phyloP scores from a whole-genome alignment of 2,888 invertebrate genomes.

The Slavum lentiscoides region DNA sequence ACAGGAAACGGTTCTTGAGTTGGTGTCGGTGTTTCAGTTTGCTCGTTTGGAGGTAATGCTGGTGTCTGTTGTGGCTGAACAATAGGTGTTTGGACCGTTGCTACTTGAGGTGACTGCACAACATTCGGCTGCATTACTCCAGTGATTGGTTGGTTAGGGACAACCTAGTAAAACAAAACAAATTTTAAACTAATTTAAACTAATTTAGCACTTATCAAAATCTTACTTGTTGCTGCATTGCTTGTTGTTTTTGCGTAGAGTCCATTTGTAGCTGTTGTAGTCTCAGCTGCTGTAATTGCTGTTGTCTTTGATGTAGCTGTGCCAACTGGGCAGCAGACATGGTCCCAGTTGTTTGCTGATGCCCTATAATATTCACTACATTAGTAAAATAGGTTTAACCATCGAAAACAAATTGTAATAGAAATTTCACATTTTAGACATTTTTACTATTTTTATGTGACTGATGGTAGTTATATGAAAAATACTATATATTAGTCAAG shows the following conservation, averaged over 20 bases:
- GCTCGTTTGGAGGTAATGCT: slow-evolving; percentile 32
- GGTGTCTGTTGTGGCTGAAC: slow-evolving; percentile 33
- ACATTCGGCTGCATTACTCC: slow-evolving; percentile 37
- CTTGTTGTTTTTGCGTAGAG: slow-evolving; percentile 61
- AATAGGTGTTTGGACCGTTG: slow-evolving; percentile 11
- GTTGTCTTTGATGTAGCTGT: slow-evolving; percentile 61
- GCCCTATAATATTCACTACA: slow-evolving; percentile 29
- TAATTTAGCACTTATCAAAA: background rate
- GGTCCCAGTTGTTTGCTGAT: slow-evolving; percentile 35
- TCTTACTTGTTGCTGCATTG: slow-evolving; percentile 62
- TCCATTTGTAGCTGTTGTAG: slow-evolving; percentile 57
- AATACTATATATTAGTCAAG: too few relatives aligned
- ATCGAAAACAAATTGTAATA: too few relatives aligned
- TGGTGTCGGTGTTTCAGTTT: slow-evolving; percentile 23
- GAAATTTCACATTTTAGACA: too few relatives aligned
- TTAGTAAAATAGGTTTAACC: too few relatives aligned
- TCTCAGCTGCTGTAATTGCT: slow-evolving; percentile 57
- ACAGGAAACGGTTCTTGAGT: slow-evolving; percentile 37
- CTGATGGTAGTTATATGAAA: too few relatives aligned
- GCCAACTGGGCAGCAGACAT: slow-evolving; percentile 51
- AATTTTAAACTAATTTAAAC: too few relatives aligned
- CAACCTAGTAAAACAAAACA: slow-evolving; percentile 15
- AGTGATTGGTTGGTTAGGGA: slow-evolving; percentile 26
- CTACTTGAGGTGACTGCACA: slow-evolving; percentile 38
- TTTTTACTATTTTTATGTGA: too few relatives aligned